Percentiles rank a stretch among this genome's conserved stretches.
Conservation (phyloP, 2,888 invertebrate genomes). For the Mythimna impura region DNA sequence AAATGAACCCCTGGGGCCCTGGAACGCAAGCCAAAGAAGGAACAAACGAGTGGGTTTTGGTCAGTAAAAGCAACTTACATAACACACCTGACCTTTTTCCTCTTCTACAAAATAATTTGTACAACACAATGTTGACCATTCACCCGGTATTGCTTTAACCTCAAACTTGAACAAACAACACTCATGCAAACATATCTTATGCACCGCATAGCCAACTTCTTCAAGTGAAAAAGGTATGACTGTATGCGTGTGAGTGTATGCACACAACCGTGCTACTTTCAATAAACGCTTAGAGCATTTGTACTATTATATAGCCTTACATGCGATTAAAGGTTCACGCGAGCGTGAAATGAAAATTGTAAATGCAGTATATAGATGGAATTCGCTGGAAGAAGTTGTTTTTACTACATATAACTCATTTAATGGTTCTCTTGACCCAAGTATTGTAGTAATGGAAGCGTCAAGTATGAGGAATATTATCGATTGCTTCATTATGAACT, state of each 20-base stretch:
- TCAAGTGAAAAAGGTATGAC: conserved; percentile 1
- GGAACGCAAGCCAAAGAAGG: too few relatives aligned
- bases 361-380: conserved; percentile 66
- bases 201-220: conserved; percentile 28
- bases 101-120: conserved; percentile 2
- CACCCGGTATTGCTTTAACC: conserved; percentile 12
- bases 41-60: too few relatives aligned
- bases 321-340: conserved; percentile 78
- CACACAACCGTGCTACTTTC: conserved; percentile 65
- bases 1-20: too few relatives aligned
- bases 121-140: background rate
- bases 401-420: conserved; percentile 59
- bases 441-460: conserved; percentile 46
- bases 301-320: conserved; percentile 77
- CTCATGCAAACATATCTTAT: conserved; percentile 35
- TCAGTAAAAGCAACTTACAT: background rate
- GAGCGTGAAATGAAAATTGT: conserved; percentile 82
- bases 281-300: conserved; percentile 75
- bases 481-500: conserved; percentile 52
- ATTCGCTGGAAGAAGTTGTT: conserved; percentile 63
- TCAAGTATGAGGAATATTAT: conserved; percentile 49
- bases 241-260: conserved; percentile 36
- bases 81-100: background rate
- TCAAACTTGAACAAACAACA: conserved; percentile 42
- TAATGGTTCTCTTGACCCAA: conserved; percentile 72